Evolutionary conservation across 2,113 vertebrate species (phyloP), one percentile per base, ranked within the genome.

Genomic region (Onychostoma macrolepis): DNA sequence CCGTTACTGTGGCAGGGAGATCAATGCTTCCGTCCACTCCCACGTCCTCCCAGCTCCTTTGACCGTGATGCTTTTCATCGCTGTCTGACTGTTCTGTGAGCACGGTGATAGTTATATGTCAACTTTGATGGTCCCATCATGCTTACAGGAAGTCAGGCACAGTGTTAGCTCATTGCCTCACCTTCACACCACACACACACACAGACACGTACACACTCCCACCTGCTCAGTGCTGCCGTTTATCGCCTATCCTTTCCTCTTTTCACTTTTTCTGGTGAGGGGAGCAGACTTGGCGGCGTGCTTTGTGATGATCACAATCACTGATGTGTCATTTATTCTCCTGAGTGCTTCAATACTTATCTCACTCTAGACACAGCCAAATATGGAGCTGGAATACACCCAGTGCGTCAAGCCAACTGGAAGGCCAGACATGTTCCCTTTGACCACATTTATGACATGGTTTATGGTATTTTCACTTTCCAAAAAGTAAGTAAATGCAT

Each of bases 391-490:
- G 41, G 43, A 83, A 33, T 30, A 71, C 13, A 50, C 26, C 69
- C 10, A 67, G 17, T 11, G 11, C 9, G 2, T 88, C 69, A 76
- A 69, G 63, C 33, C 78, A 58, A 58, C 24, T 67, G 38, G 88
- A 88, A 76, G 89, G 90, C 90, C 90, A 93, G 91, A 91, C 90
- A 50, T 50, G 28, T 65, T 81, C 58, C 7, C 61, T 65, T 65
- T 21, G n/a, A 45, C 80, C 38, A 81, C 36, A 30, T 65, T 28
- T 19, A 65, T 28, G 36, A 10, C n/a, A 63, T 11, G 21, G 58
- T 6, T 81, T 41, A 79, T 61, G 36, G 11, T 24, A 26, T 41
- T 80, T 38, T 26, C 17, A 38, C 30, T 12, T 53, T 56, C 26
- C 19, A n/a, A 79, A 30, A 78, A 4, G 6, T 50, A 43, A 43